Percentiles rank a stretch among this genome's conserved stretches.
Conservation (phyloP, 2,888 invertebrate species). For the Troides oblongomaculatus region DNA sequence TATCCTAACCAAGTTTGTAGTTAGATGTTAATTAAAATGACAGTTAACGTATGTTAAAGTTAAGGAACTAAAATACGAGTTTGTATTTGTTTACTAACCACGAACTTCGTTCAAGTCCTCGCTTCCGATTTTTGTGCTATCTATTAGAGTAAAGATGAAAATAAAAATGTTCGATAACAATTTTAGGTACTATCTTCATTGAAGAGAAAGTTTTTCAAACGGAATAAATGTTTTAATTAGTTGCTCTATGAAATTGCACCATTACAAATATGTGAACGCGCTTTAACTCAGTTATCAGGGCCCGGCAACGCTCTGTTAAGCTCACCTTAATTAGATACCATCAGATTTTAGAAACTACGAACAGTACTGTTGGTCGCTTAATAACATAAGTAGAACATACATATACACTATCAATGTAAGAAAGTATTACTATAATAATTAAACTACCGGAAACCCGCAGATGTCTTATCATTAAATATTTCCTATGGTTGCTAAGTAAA, state of each 20-base stretch:
- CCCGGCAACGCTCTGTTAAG: constrained; percentile 3
- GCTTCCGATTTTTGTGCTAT: not conserved
- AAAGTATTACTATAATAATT: too few relatives aligned
- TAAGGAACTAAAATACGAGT: too few relatives aligned
- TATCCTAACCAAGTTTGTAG: not conserved
- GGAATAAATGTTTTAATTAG: not conserved
- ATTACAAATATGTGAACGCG: constrained; percentile 5
- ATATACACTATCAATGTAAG: too few relatives aligned
- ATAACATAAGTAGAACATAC: not conserved
- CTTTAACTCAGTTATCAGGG: constrained; percentile 6
- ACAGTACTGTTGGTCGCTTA: not conserved
- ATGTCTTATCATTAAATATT: too few relatives aligned
- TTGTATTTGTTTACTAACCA: not conserved
- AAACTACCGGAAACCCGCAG: too few relatives aligned
- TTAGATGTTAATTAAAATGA: constrained; percentile 1
- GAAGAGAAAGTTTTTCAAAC: not conserved
- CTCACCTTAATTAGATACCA: constrained; percentile 9
- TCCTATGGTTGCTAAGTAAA: too few relatives aligned
- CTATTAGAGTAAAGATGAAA: not conserved
- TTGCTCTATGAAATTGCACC: not conserved
- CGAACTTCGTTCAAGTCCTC: not conserved
- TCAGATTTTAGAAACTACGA: constrained; percentile 5
- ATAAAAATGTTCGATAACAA: not conserved
- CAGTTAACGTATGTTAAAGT: not conserved
- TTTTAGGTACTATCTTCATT: not conserved